Evolutionary conservation across 2,113 vertebrate genomes (phyloP), one percentile per base, ranked within the genome.

Genomic region (Amphiprion ocellaris): DNA sequence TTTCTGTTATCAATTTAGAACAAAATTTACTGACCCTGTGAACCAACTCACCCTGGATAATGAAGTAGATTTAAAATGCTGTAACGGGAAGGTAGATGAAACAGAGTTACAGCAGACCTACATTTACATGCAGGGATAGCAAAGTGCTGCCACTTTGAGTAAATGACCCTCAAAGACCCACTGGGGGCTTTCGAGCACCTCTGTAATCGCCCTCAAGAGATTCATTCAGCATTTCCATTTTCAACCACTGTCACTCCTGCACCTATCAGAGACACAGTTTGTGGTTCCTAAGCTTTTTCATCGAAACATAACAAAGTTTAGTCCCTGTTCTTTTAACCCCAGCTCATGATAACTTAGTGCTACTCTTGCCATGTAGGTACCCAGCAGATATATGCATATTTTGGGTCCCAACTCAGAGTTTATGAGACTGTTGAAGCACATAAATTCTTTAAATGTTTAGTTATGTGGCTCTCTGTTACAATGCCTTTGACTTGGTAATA

Each of bases 121-220:
- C 54, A 75, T 81, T 79, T 82, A 55, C 59, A 79, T 70, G 67
- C 47, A 70, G 69, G 52, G 75, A 89, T 68, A 78, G 76, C 74
- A 73, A 89, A 93, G 76, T 79, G 85, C 92, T 93, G 91, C 93
- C 93, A 90, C 89, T 89, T 85, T 86, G 88, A 92, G 92, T 76
- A 53, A 90, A 90, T 90, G 79, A 91, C 87, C 91, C 93, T 95
- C 91, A 91, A 88, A 90, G 93, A 94, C 95, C 87, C 80, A 44
- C 21, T 93, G 93, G 91, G 89, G 93, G 79, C 84, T 90, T 94
- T 93, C 87, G 90, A 89, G 85, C 92, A 94, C 91, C 91, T 92
- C 92, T 85, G 91, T 93, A 94, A 93, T 94, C 33, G 71, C 87
- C 91, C 94, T 89, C 91, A 91, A 94, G 95, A 82, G 70, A 85